These are phyloP conservation scores for Pangasius sanitwongsei DNA, from an alignment of 2,797 vertebrate genomes.

Conservation along the genomic window DNA sequence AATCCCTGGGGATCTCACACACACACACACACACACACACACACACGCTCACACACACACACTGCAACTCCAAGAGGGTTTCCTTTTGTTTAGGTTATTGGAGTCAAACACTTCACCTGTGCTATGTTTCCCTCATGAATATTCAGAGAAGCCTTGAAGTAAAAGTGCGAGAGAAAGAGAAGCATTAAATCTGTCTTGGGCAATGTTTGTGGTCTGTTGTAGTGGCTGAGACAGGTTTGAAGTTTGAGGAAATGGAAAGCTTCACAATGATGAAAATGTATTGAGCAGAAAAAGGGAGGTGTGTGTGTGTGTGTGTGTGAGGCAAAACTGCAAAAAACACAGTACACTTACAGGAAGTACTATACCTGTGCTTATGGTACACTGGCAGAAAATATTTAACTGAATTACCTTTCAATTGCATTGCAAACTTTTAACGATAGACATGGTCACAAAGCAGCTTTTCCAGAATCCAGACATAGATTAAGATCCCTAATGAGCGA, in stretches of 20 bases:
- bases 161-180: constrained; percentile 63
- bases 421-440: not conserved
- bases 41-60: constrained; percentile 37
- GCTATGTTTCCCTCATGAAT: constrained; percentile 73
- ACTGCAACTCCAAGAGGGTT: constrained; percentile 57
- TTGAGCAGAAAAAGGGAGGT: constrained; percentile 10
- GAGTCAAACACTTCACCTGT: constrained; percentile 77
- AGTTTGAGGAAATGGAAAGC: constrained; percentile 62
- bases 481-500: not conserved
- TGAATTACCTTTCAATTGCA: not conserved
- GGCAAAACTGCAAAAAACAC: constrained; percentile 10
- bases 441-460: not conserved
- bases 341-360: not conserved
- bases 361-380: not conserved
- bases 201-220: constrained; percentile 32
- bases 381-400: not conserved
- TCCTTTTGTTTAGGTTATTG: constrained; percentile 69
- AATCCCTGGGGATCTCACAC: constrained; percentile 65
- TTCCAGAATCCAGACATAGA: not conserved
- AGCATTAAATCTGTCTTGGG: not conserved
- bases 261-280: constrained; percentile 48
- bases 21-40: constrained; percentile 32
- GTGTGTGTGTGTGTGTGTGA: not conserved
- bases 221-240: constrained; percentile 60
- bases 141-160: constrained; percentile 71